phyloP scores from a whole-genome alignment of 2,113 vertebrate species.

The Cettia cetti region DNA sequence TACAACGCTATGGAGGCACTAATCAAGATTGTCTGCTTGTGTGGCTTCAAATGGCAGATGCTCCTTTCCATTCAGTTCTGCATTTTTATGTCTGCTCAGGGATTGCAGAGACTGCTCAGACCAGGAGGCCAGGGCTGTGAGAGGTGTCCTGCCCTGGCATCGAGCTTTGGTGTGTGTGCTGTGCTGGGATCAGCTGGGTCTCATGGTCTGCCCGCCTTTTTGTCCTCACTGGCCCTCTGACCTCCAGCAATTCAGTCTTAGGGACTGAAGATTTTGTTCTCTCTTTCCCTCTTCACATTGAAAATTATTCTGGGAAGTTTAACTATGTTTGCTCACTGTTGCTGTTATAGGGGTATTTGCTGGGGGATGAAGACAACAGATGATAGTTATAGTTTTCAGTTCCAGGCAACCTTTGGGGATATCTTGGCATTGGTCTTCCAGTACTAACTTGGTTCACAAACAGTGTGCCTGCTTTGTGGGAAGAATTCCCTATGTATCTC shows the following conservation, averaged over 20 bases:
- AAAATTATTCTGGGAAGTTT: background rate
- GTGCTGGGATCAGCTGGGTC: background rate
- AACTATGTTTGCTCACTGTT: background rate
- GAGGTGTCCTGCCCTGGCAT: background rate
- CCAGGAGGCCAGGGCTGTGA: background rate
- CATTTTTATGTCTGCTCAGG: background rate
- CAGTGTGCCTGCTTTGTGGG: background rate
- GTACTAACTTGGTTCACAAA: background rate
- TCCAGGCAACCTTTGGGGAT: background rate
- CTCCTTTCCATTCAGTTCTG: background rate
- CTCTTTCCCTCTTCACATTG: background rate
- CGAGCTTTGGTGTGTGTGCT: background rate
- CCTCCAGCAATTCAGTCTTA: background rate
- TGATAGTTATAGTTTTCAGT: background rate
- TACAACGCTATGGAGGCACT: accelerated
- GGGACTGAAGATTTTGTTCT: background rate
- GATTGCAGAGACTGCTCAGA: no score
- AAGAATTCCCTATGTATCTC: background rate
- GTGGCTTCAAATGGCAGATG: background rate
- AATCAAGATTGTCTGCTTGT: background rate
- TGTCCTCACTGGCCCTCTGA: background rate
- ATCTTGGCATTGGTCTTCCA: background rate
- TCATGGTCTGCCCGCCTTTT: background rate
- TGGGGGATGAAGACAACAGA: background rate
- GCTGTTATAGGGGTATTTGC: background rate